Conservation (phyloP, 2,888 invertebrate species). For the Andrena marginata region DNA sequence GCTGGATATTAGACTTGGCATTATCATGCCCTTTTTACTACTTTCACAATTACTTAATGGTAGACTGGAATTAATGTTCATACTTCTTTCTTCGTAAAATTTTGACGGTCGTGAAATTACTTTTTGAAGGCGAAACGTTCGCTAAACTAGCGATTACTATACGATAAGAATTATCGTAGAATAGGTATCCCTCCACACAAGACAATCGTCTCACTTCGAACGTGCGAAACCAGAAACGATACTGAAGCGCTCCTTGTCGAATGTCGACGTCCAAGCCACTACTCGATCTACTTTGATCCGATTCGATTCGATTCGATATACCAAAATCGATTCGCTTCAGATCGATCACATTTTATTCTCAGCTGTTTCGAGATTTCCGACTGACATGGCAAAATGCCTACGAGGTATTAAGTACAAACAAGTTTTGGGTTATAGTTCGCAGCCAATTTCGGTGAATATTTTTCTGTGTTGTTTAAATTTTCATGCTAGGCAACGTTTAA, state of each 20-base stretch:
- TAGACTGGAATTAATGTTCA: constrained; percentile 82
- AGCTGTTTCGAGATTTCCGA: neutral
- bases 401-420: too few relatives aligned
- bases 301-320: constrained; percentile 18
- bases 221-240: constrained; percentile 46
- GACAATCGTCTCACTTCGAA: neutral
- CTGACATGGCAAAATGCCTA: too few relatives aligned
- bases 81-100: constrained; percentile 85
- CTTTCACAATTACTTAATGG: constrained; percentile 83
- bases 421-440: too few relatives aligned
- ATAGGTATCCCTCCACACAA: constrained; percentile 3
- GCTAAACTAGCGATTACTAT: constrained; percentile 66
- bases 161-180: constrained; percentile 37
- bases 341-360: neutral
- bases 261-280: constrained; percentile 6
- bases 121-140: constrained; percentile 57
- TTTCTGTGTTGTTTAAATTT: neutral
- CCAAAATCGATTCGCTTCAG: constrained; percentile 8
- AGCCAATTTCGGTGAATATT: neutral
- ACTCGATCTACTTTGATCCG: neutral
- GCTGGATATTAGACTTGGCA: constrained; percentile 89
- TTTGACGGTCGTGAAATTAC: constrained; percentile 75
- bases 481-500: neutral
- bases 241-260: constrained; percentile 41
- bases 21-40: constrained; percentile 85